Evolutionary conservation across 1,140 invertebrate genomes (phyloP).

Genomic region (Sycophila sp.): DNA sequence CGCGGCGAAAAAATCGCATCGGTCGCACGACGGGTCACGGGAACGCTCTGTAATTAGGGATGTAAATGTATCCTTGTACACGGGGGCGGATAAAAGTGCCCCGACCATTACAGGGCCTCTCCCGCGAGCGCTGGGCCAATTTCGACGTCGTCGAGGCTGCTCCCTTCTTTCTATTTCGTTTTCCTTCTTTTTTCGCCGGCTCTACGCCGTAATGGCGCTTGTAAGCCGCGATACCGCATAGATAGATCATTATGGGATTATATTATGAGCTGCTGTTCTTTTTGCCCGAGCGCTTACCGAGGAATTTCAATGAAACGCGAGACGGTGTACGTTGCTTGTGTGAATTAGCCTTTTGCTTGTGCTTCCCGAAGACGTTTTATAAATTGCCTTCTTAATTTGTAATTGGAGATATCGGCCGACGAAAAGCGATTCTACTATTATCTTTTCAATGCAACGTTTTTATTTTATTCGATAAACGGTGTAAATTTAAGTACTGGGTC

Average conservation of each 20-base stretch:
- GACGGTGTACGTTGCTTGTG: no score
- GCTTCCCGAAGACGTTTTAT: no score
- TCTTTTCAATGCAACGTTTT: no score
- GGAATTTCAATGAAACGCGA: no score
- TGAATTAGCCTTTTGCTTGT: no score
- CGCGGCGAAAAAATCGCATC: not conserved
- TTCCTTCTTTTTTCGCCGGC: not conserved
- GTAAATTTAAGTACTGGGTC: no score
- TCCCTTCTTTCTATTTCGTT: no score
- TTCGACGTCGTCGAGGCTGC: not conserved
- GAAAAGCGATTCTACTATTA: no score
- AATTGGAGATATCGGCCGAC: no score
- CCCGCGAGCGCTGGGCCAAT: not conserved
- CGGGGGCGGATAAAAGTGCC: not conserved
- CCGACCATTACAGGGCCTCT: not conserved
- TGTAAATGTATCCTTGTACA: not conserved
- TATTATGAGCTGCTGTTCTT: not conserved
- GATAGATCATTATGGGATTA: conserved; percentile 22
- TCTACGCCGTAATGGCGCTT: conserved; percentile 11
- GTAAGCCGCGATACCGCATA: not conserved
- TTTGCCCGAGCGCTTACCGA: not conserved
- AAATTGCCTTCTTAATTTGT: no score
- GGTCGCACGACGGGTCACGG: not conserved
- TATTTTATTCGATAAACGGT: no score
- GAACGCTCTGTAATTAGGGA: not conserved